These are phyloP conservation scores for Catharus fuscescens DNA, from an alignment of 2,113 vertebrate species.

Conservation along the genomic window DNA sequence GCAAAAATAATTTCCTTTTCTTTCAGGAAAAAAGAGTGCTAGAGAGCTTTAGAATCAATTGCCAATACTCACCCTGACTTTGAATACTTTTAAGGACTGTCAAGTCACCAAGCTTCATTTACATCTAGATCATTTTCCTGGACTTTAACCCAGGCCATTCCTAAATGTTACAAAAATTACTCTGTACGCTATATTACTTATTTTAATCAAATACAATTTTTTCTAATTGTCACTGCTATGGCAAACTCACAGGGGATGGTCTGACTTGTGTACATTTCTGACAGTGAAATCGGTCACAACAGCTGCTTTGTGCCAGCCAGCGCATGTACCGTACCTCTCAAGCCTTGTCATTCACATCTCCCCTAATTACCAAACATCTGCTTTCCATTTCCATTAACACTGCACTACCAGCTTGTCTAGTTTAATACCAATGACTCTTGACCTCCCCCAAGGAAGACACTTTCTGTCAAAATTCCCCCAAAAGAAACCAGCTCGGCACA, in stretches of 20 bases:
- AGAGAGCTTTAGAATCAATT: neutral
- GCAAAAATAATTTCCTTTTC: neutral
- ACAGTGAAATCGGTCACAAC: constrained; percentile 91
- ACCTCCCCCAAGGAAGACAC: constrained; percentile 91
- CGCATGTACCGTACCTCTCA: constrained; percentile 88
- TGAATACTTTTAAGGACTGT: neutral
- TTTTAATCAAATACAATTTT: constrained; percentile 80
- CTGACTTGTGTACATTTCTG: constrained; percentile 92
- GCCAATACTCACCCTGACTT: neutral
- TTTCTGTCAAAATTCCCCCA: constrained; percentile 86
- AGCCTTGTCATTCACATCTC: constrained; percentile 99
- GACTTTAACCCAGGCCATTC: constrained; percentile 7
- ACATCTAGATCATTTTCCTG: neutral
- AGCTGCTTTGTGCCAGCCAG: constrained; percentile 93
- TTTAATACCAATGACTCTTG: constrained; percentile 93
- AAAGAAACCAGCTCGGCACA: constrained; percentile 72
- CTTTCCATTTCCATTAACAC: constrained; percentile 95
- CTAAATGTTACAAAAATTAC: constrained; percentile 23
- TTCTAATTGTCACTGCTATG: constrained; percentile 79
- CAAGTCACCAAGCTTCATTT: neutral
- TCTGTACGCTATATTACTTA: constrained; percentile 70
- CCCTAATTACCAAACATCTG: constrained; percentile 99
- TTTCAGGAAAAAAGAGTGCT: neutral
- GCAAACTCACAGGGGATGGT: constrained; percentile 85
- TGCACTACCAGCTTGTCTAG: constrained; percentile 93